Evolutionary conservation across 2,113 vertebrate species (phyloP).

Genomic region (Heterotis niloticus): DNA sequence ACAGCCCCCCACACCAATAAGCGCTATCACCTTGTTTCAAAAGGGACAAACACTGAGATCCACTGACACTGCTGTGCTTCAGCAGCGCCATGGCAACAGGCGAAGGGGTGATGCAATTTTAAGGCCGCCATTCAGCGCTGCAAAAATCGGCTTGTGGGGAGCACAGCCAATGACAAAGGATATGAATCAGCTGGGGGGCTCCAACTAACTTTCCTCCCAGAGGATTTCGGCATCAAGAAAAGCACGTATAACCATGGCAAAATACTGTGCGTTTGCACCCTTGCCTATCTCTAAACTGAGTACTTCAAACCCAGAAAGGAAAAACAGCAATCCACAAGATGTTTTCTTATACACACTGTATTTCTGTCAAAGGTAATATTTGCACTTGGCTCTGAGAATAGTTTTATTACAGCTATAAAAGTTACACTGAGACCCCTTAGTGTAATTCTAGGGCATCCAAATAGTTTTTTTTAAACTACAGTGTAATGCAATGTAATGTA

Average conservation of each 20-base stretch:
- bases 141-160: constrained; percentile 26
- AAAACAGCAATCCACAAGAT: neutral
- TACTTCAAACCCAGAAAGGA: neutral
- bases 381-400: too few relatives aligned
- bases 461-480: too few relatives aligned
- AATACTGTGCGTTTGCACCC: neutral
- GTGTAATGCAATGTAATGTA: too few relatives aligned
- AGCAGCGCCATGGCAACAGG: constrained; percentile 38
- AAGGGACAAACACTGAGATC: constrained; percentile 31
- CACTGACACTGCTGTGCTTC: constrained; percentile 26
- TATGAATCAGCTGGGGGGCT: constrained; percentile 23
- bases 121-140: constrained; percentile 28
- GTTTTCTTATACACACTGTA: neutral
- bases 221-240: neutral
- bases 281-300: neutral
- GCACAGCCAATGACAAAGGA: constrained; percentile 17
- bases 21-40: constrained; percentile 23
- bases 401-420: too few relatives aligned
- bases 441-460: too few relatives aligned
- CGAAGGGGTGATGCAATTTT: constrained; percentile 33
- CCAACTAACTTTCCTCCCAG: neutral
- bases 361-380: neutral
- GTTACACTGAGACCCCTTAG: too few relatives aligned
- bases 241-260: neutral
- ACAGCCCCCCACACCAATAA: neutral